A percentile compares a stretch with the other conserved stretches of the same genome.
phyloP scores from a whole-genome alignment of 2,113 vertebrate genomes.

The Brachyistius frenatus region DNA sequence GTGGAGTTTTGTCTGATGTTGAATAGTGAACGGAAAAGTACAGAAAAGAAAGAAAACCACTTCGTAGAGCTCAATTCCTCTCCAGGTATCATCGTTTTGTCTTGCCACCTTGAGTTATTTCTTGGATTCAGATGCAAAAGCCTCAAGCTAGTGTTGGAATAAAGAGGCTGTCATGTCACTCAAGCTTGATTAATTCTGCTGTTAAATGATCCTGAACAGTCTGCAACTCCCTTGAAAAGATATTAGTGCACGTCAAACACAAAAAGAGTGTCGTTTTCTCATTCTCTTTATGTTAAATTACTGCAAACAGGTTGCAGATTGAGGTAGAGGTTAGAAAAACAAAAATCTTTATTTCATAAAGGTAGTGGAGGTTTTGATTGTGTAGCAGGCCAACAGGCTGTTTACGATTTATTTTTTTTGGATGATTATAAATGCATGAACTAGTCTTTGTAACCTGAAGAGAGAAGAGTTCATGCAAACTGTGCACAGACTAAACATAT shows the following conservation, averaged over 20 bases:
- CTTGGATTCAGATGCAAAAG: neutral
- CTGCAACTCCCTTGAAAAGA: neutral
- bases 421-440: too few species aligned
- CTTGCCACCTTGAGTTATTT: neutral
- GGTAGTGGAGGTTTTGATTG: too few species aligned
- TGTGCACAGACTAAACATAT: neutral
- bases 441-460: too few species aligned
- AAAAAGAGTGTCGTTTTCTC: neutral
- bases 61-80: neutral
- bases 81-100: neutral
- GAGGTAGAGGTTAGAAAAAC: too few species aligned
- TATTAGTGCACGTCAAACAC: neutral
- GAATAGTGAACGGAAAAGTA: conserved; percentile 55
- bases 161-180: neutral
- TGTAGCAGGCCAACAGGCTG: too few species aligned
- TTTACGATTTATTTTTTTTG: too few species aligned
- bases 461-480: too few species aligned
- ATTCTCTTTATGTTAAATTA: neutral
- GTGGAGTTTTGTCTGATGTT: conserved; percentile 18
- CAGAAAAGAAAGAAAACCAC: neutral
- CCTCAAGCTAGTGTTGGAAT: neutral
- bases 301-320: too few species aligned
- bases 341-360: too few species aligned
- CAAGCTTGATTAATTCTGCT: neutral
- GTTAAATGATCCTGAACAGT: neutral